Evolutionary conservation across 1,140 invertebrate genomes (phyloP), one percentile per base, ranked within the genome.

Genomic region (Zaprionus capensis): DNA sequence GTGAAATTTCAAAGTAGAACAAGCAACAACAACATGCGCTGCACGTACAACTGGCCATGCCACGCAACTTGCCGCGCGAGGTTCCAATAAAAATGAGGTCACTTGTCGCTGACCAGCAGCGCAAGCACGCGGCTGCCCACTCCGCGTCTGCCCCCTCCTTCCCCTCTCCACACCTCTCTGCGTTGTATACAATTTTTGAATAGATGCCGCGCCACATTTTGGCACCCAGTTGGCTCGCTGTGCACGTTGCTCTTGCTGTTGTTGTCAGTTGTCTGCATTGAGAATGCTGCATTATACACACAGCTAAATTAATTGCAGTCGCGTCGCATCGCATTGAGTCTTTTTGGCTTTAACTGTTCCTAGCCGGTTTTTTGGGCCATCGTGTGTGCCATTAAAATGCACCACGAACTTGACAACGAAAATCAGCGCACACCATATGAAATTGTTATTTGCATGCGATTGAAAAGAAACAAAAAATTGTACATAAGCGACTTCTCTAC

Each of bases 1-100:
- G 84, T 88, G 84, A 88, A 88, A 88, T 90, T 88, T 88, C 67
- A 76, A 88, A 90, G 85, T 84, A 88, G 85, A 88, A 88, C 81
- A 78, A 74, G 53, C 71, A 69, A 44, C 76, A 73, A 78, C 49
- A 68, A 17, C 64, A 76, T 64, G 49, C 62, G 57, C 62, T 66
- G 34, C 59, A 77, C 59, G 62, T 72, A 76, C 70, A 58, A 53
- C 63, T 61, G 62, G 57, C 63, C 63, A 53, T 57, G 73, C 77
- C 69, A 90, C 85, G 72, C 76, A 81, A 81, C 79, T 79, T 72
- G 78, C 66, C 66, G 74, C 71, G 78, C 71, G 78, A 85, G 78
- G 78, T 76, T 88, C 79, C 84, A 90, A 85, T 90, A 79, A 81
- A 88, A 88, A 70, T 88, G 85, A 76, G 84, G 84, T 88, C 84